phyloP scores from a whole-genome alignment of 2,888 invertebrate species.

The Tricholauxania praeusta region DNA sequence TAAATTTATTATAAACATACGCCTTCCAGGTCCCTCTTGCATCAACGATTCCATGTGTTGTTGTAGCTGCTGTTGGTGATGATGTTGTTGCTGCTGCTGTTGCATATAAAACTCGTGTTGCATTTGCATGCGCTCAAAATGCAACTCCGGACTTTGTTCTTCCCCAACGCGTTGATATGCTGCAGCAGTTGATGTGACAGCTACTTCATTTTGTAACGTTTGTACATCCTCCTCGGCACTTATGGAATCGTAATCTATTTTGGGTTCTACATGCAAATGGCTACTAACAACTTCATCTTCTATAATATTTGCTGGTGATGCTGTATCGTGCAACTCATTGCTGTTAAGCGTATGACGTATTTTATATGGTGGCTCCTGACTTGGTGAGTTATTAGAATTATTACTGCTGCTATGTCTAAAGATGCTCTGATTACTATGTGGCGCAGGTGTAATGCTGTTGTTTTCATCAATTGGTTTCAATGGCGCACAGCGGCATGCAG shows the following conservation, averaged over 20 bases:
- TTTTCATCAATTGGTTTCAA: constrained; percentile 11
- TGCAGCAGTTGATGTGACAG: constrained; percentile 47
- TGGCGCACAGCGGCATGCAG: constrained; percentile 14
- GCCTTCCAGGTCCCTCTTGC: constrained; percentile 57
- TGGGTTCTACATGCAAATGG: constrained; percentile 48
- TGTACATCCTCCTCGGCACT: constrained; percentile 36
- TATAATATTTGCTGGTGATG: neutral
- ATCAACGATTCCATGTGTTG: constrained; percentile 57
- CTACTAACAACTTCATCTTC: constrained; percentile 8
- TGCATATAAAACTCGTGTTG: constrained; percentile 53
- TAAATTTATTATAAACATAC: constrained; percentile 49
- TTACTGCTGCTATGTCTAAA: constrained; percentile 22
- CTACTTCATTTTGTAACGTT: constrained; percentile 42
- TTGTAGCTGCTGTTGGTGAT: constrained; percentile 46
- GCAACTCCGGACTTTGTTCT: constrained; percentile 46
- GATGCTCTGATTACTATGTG: constrained; percentile 16
- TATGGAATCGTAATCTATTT: constrained; percentile 45
- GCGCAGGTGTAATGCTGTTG: neutral
- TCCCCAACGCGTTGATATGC: constrained; percentile 51
- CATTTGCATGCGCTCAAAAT: constrained; percentile 48
- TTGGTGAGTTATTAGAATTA: neutral
- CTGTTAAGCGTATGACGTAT: neutral
- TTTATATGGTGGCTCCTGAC: constrained; percentile 12
- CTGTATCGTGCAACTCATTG: no score
- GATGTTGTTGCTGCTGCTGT: constrained; percentile 61